Evolutionary conservation across 1,140 invertebrate species (phyloP).

Genomic region (Dermatophagoides farinae): DNA sequence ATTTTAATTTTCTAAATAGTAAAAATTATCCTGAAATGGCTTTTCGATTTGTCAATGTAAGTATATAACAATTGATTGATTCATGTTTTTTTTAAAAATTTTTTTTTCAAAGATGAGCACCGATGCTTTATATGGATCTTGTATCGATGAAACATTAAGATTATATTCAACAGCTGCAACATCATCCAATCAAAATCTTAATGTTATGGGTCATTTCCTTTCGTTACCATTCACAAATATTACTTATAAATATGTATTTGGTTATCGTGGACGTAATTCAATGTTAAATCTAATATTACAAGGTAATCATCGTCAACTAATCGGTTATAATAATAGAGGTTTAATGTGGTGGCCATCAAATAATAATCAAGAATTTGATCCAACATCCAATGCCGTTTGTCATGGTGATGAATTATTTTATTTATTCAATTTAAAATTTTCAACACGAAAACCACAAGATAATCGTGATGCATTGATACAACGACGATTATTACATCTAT

Average conservation of each 20-base stretch:
- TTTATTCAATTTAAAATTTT: constrained; percentile 22
- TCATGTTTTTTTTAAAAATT: not conserved
- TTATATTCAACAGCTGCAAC: constrained; percentile 7
- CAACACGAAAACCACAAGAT: constrained; percentile 7
- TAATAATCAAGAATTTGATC: not conserved
- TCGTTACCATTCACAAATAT: constrained; percentile 1
- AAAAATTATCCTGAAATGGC: constrained; percentile 16
- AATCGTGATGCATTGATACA: constrained; percentile 15
- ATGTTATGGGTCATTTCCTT: not conserved
- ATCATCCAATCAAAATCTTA: not conserved
- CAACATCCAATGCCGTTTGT: constrained; percentile 20
- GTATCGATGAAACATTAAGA: constrained; percentile 18
- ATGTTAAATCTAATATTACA: constrained; percentile 24
- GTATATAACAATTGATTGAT: not conserved
- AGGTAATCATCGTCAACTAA: not conserved
- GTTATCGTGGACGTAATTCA: constrained; percentile 24
- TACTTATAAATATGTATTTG: constrained; percentile 21
- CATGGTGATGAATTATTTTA: constrained; percentile 27
- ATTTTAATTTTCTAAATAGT: constrained; percentile 17
- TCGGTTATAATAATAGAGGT: not conserved
- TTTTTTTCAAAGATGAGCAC: constrained; percentile 16
- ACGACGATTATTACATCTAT: constrained; percentile 15
- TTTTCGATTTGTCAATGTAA: constrained; percentile 19
- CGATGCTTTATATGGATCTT: constrained; percentile 17
- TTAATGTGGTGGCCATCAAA: not conserved